Percentiles rank a stretch among this genome's conserved stretches.
phyloP scores from a whole-genome alignment of 2,888 invertebrate genomes.

The Chloromyia formosa region DNA sequence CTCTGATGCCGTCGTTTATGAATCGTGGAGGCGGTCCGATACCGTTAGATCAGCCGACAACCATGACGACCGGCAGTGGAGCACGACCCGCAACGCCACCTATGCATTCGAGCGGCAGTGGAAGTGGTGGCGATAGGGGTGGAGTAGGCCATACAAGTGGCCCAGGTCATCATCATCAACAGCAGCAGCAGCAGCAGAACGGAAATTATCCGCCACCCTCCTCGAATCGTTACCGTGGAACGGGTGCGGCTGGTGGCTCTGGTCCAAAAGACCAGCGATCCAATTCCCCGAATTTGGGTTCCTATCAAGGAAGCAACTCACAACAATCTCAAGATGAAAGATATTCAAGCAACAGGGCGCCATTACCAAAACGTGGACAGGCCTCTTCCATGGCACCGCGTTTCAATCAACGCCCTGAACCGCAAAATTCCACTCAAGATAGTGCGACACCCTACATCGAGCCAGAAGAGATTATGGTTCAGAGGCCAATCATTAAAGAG shows the following conservation, averaged over 20 bases:
- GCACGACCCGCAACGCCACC: conserved; percentile 53
- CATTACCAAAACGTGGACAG: conserved; percentile 45
- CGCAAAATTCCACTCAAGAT: conserved; percentile 57
- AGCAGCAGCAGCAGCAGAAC: too few species aligned
- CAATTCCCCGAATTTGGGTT: conserved; percentile 23
- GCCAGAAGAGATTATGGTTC: conserved; percentile 72
- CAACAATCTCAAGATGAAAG: conserved; percentile 30
- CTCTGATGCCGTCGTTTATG: conserved; percentile 83
- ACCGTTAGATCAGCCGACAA: not conserved
- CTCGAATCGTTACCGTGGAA: conserved; percentile 11
- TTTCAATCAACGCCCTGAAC: conserved; percentile 34
- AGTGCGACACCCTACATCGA: conserved; percentile 57
- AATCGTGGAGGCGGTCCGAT: conserved; percentile 57
- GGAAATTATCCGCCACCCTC: not conserved
- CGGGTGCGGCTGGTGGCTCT: not conserved
- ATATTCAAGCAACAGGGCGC: conserved; percentile 39
- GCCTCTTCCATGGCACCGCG: conserved; percentile 27
- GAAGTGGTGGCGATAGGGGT: conserved; percentile 30
- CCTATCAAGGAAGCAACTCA: conserved; percentile 18
- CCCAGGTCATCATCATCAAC: conserved; percentile 28
- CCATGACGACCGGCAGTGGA: conserved; percentile 34
- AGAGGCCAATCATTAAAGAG: conserved; percentile 90
- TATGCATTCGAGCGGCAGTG: conserved; percentile 55
- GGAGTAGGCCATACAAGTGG: not conserved
- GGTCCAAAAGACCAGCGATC: conserved; percentile 28